These are phyloP conservation scores for Rhorus exstirpatorius DNA, from an alignment of 2,888 invertebrate genomes.

Conservation along the genomic window DNA sequence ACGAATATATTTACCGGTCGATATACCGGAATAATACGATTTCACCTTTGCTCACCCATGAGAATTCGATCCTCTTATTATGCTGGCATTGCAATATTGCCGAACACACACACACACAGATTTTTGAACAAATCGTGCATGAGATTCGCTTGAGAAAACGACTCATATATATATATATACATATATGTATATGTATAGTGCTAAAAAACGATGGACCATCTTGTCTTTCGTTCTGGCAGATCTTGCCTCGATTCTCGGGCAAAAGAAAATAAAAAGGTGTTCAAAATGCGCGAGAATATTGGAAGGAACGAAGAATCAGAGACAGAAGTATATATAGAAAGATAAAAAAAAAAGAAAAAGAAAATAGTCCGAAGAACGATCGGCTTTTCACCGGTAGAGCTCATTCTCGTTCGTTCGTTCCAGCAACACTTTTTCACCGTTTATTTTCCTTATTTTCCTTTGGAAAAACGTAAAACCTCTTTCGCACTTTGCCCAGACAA, in stretches of 20 bases:
- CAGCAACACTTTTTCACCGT: constrained; percentile 16
- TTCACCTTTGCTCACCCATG: constrained; percentile 37
- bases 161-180: constrained; percentile 14
- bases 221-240: constrained; percentile 36
- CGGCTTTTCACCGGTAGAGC: constrained; percentile 29
- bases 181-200: constrained; percentile 1
- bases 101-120: constrained; percentile 1
- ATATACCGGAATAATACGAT: constrained; percentile 23
- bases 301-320: constrained; percentile 3
- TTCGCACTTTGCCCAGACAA: background rate
- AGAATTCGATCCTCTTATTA: constrained; percentile 52
- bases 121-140: constrained; percentile 27
- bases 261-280: constrained; percentile 47
- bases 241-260: constrained; percentile 39
- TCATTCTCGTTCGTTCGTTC: constrained; percentile 40
- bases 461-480: constrained; percentile 17
- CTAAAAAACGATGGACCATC: constrained; percentile 56
- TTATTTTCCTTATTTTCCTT: constrained; percentile 29
- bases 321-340: constrained; percentile 14
- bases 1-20: constrained; percentile 32
- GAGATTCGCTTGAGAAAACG: constrained; percentile 42
- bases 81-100: constrained; percentile 39
- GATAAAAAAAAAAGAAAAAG: constrained; percentile 16
- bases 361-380: constrained; percentile 47
- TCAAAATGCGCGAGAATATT: constrained; percentile 35